Evolutionary conservation across 2,888 invertebrate genomes (phyloP).

Genomic region (Bhutanitis thaidina): DNA sequence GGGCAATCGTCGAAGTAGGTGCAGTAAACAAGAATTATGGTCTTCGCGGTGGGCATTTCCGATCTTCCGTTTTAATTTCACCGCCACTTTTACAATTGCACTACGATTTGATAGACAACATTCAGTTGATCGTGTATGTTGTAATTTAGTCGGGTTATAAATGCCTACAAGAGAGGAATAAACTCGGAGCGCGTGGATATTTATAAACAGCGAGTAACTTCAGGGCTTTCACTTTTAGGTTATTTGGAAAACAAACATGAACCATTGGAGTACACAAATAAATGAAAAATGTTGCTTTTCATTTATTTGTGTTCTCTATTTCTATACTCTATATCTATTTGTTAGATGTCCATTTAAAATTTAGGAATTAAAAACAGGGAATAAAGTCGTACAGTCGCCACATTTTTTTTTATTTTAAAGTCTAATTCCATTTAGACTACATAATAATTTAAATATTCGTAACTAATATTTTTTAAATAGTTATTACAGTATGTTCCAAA

Average conservation of each 20-base stretch:
- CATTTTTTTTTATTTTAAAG: too few relatives aligned
- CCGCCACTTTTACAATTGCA: constrained; percentile 26
- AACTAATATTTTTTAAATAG: too few relatives aligned
- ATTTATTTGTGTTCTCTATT: too few relatives aligned
- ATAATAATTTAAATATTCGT: too few relatives aligned
- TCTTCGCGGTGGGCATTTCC: constrained; percentile 65
- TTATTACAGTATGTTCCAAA: too few relatives aligned
- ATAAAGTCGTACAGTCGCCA: too few relatives aligned
- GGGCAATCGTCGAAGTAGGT: constrained; percentile 34
- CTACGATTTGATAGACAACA: constrained; percentile 24
- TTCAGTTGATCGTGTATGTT: constrained; percentile 22
- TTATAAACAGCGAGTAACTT: constrained; percentile 36
- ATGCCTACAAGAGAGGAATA: constrained; percentile 33
- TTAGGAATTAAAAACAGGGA: too few relatives aligned
- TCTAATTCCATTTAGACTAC: too few relatives aligned
- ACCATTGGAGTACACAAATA: background rate
- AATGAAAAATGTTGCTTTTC: background rate
- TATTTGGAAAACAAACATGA: constrained; percentile 2
- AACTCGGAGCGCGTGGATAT: constrained; percentile 39
- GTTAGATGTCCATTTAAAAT: too few relatives aligned
- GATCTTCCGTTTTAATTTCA: constrained; percentile 47
- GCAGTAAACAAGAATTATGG: constrained; percentile 44
- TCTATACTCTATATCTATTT: too few relatives aligned
- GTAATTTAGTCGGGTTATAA: constrained; percentile 32
- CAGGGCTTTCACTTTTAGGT: constrained; percentile 25